A percentile compares a stretch with the other conserved stretches of the same genome.
These are phyloP conservation scores for Pyrocoelia pectoralis DNA, from an alignment of 2,888 invertebrate species.

Conservation along the genomic window DNA sequence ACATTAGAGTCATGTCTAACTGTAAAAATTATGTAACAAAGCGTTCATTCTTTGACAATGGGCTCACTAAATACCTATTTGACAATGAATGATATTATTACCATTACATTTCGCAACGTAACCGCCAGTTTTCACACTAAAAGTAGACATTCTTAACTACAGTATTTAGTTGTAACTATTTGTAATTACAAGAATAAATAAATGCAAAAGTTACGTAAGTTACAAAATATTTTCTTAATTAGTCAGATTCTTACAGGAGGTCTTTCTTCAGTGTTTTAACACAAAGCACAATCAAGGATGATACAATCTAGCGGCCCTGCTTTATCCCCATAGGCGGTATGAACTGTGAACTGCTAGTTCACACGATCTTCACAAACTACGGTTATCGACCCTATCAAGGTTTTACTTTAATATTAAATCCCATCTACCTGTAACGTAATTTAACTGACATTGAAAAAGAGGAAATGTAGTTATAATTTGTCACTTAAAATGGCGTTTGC, in stretches of 20 bases:
- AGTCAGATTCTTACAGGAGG: conserved; percentile 13
- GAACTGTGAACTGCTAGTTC: conserved; percentile 41
- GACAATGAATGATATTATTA: no score
- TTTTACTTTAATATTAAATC: conserved; percentile 7
- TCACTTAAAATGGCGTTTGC: no score
- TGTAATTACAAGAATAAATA: not conserved
- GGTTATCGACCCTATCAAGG: conserved; percentile 41
- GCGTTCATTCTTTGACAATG: no score
- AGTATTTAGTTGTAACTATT: no score
- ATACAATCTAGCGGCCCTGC: conserved; percentile 37
- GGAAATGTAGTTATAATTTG: not conserved
- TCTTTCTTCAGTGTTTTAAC: conserved; percentile 15
- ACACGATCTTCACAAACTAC: conserved; percentile 35
- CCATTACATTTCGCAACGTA: no score
- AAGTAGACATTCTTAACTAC: no score
- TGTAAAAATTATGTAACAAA: no score
- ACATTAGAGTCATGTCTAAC: no score
- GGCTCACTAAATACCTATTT: no score
- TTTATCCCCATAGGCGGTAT: conserved; percentile 30
- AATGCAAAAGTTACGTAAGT: not conserved
- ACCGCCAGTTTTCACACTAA: no score
- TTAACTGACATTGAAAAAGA: not conserved
- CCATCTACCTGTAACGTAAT: not conserved
- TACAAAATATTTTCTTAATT: conserved; percentile 13
- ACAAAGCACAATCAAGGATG: conserved; percentile 38